Base-by-base conservation (phyloP, 2,797 vertebrate species). In the Lagorchestes hirsutus region DNA sequence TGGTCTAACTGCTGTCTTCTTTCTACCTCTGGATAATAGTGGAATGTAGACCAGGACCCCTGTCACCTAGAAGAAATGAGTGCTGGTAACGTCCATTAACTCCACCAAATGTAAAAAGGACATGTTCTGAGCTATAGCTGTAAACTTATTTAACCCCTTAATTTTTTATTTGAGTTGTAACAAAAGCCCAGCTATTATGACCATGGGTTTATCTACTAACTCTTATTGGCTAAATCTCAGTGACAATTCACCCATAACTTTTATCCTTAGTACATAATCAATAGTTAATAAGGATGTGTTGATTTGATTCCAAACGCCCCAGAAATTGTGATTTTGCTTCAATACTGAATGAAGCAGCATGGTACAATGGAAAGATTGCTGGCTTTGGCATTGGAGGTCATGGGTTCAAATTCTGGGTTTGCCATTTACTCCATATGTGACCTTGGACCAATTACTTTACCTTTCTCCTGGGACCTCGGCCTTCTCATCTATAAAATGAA, bases 391-490 rank as follows among this genome's bases (percentile, higher is more conserved):
- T 46, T 50, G 74, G 74, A 50, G 40, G 40, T 50, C 24, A 1
- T 27, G 62, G 67, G 62, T 40, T 18, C 34, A 18, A 40, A 82
- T 46, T 46, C 74, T 82, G 93, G 59, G 62, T 74, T 55, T 95
- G 29, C 54, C 10, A 67, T 67, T 93, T 54, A 67, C 8, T 28
- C 90, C 5, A 5, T 93, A 0, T 50, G 56, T 94, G 90, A 93
- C 14, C 3, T 95, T 52, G 82, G 50, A 31, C 87, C 95, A 93
- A 14, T 82, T 90, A 34, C 90, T 82, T 95, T 11, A 2, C 50
- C 95, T 94, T 11, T 94, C 50, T 94, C 18, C 95, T 95, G 9
- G 74, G 22, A 87, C 22, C 52, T 93, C 95, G 94, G 54, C 50
- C 59, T 96, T 92, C 87, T 8, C 24, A 92, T 74, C 11, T 95